Conservation (phyloP, 2,888 invertebrate genomes). For the Orthonevra nobilis region DNA sequence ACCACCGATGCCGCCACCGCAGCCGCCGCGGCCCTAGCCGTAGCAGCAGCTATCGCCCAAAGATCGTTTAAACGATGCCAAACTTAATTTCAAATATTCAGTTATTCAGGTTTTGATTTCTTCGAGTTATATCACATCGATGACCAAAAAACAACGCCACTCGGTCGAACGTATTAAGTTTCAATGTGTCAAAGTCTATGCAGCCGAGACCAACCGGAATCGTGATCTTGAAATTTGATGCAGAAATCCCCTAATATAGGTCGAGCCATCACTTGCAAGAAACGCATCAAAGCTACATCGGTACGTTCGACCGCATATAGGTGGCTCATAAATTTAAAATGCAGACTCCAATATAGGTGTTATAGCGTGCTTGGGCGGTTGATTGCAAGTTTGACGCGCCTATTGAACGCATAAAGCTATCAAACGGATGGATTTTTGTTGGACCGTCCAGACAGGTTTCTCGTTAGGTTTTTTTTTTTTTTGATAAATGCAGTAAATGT, state of each 20-base stretch:
- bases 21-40: too few species aligned
- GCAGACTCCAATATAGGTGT: neutral
- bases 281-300: neutral
- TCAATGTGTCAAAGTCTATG: conserved; percentile 17
- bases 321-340: conserved; percentile 7
- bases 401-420: neutral
- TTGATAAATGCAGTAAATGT: conserved; percentile 28
- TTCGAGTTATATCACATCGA: conserved; percentile 48
- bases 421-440: neutral
- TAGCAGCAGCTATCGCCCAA: conserved; percentile 26
- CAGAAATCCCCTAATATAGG: conserved; percentile 20
- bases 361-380: neutral
- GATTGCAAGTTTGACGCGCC: neutral
- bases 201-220: conserved; percentile 26
- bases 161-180: conserved; percentile 18
- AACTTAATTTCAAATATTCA: conserved; percentile 55
- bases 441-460: neutral
- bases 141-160: conserved; percentile 35
- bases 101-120: conserved; percentile 54
- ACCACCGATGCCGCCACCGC: conserved; percentile 13
- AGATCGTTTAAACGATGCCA: conserved; percentile 48
- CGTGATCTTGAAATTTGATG: conserved; percentile 31
- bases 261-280: conserved; percentile 7
- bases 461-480: conserved; percentile 33
- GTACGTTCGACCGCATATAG: too few species aligned